Conservation (phyloP, 2,888 invertebrate species). For the Trichogramma dendrolimi region DNA sequence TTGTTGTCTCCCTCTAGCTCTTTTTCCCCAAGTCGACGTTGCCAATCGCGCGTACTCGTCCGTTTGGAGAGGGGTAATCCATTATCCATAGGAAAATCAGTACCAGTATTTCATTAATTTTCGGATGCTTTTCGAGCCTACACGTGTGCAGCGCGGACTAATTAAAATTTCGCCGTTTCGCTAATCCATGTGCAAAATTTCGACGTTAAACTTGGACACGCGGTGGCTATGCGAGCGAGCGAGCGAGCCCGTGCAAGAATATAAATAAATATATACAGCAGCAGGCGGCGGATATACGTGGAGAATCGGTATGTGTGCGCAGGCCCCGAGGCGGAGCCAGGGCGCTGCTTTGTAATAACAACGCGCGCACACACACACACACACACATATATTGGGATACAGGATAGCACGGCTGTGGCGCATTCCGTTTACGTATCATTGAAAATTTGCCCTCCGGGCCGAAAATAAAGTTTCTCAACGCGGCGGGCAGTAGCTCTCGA, state of each 20-base stretch:
- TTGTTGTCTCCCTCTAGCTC: not conserved
- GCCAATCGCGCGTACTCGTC: slow-evolving; percentile 3
- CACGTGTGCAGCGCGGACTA: slow-evolving; percentile 5
- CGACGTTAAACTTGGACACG: not conserved
- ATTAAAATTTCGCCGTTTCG: slow-evolving; percentile 21
- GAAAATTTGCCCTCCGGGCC: slow-evolving; percentile 3
- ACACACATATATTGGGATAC: not conserved
- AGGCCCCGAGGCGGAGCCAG: no score
- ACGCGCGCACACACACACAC: no score
- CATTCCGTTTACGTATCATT: slow-evolving; percentile 8
- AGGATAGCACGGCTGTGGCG: slow-evolving; percentile 5
- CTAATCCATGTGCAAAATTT: not conserved
- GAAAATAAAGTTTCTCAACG: not conserved
- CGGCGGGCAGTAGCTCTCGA: not conserved
- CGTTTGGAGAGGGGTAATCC: not conserved
- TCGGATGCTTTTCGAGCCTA: not conserved
- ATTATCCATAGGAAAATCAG: not conserved
- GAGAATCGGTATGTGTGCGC: no score
- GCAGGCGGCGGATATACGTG: no score
- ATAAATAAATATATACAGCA: no score
- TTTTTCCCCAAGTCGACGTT: no score
- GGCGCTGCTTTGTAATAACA: no score
- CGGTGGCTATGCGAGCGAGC: slow-evolving; percentile 1
- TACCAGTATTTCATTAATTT: slow-evolving; percentile 15
- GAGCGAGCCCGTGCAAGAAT: slow-evolving; percentile 8